Conservation (phyloP, 37 sponge, comb jelly and placozoan genomes). For the Oscarella lobularis region DNA sequence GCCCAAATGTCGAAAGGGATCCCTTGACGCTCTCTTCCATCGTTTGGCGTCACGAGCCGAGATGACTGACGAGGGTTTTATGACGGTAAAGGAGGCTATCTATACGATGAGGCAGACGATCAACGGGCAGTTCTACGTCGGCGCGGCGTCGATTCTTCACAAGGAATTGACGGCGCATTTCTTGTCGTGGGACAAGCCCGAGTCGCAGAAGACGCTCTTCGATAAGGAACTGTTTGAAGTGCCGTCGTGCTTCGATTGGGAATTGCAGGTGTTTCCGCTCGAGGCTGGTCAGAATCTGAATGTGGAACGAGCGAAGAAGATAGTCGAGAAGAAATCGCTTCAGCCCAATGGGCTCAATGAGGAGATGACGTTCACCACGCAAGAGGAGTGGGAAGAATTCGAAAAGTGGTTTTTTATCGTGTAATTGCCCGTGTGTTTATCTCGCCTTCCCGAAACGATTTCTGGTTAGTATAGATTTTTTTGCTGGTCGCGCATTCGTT, state of each 20-base stretch:
- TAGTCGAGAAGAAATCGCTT: background rate
- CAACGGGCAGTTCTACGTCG: background rate
- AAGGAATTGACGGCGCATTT: background rate
- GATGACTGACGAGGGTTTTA: background rate
- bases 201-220: background rate
- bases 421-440: too few species aligned
- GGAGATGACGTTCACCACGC: background rate
- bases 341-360: background rate
- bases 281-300: background rate
- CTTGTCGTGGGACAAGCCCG: background rate
- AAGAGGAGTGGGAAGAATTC: background rate
- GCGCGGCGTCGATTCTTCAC: background rate
- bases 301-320: background rate
- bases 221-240: background rate
- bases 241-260: background rate
- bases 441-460: too few species aligned
- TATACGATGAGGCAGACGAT: background rate
- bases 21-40: background rate
- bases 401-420: background rate
- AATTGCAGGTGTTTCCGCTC: background rate
- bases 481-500: too few species aligned
- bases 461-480: background rate
- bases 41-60: background rate
- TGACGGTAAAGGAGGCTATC: background rate
- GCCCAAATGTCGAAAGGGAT: background rate